phyloP scores from a whole-genome alignment of 2,113 vertebrate genomes.

The Recurvirostra avosetta region DNA sequence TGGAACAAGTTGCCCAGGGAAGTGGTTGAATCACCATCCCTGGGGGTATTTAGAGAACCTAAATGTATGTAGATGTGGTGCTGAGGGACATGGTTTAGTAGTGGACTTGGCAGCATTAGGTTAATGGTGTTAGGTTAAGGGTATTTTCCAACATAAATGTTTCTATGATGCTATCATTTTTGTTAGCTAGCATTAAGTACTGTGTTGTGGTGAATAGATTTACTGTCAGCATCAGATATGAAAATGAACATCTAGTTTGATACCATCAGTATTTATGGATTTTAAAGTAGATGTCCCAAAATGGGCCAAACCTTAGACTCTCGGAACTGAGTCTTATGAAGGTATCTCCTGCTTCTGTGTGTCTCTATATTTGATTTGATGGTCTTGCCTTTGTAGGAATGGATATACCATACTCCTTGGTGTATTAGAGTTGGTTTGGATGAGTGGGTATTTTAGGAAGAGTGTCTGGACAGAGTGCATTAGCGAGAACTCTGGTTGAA shows the following conservation, averaged over 20 bases:
- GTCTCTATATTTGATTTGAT: neutral
- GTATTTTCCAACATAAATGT: neutral
- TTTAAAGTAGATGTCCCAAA: neutral
- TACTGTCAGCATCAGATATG: neutral
- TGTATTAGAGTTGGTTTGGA: neutral
- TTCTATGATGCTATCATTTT: neutral
- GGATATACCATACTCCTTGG: neutral
- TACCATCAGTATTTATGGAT: neutral
- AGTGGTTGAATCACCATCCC: too few relatives aligned
- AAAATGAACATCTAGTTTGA: neutral
- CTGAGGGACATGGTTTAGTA: neutral
- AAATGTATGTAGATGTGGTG: too few relatives aligned
- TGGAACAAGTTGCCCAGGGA: neutral
- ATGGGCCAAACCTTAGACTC: neutral
- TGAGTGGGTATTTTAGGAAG: neutral
- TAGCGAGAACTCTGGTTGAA: neutral
- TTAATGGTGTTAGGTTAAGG: neutral
- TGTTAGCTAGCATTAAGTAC: neutral
- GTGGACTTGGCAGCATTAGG: neutral
- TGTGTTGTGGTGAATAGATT: neutral
- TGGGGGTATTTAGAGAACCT: neutral
- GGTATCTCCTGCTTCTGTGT: neutral
- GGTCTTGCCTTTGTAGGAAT: neutral
- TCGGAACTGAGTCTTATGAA: neutral
- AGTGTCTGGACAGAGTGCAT: neutral